Percentiles rank a stretch among this genome's conserved stretches.
These are phyloP conservation scores for Hydrochoerus hydrochaeris DNA, from an alignment of 2,113 vertebrate species.

Conservation along the genomic window DNA sequence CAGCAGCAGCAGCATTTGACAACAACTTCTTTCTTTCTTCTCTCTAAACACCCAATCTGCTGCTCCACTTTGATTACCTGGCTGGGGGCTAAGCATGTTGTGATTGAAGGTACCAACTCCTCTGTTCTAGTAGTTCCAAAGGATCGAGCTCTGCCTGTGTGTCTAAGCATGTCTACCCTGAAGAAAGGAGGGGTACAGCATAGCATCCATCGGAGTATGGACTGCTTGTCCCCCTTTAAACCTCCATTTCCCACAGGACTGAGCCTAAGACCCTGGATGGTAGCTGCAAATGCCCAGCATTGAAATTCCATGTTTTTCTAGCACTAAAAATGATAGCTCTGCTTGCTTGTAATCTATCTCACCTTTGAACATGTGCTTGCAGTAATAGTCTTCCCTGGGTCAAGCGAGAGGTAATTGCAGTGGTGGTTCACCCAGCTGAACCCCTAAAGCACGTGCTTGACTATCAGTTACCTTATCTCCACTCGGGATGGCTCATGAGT, in stretches of 20 bases:
- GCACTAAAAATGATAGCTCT: background rate
- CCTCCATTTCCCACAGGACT: background rate
- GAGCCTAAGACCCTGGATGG: background rate
- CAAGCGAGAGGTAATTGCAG: background rate
- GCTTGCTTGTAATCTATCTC: background rate
- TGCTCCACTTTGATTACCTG: background rate
- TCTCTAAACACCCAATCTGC: background rate
- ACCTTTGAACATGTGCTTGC: background rate
- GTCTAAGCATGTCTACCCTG: background rate
- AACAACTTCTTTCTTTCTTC: background rate
- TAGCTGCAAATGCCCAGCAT: background rate
- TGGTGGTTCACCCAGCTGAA: background rate
- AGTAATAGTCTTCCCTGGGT: background rate
- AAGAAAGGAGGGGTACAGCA: rapidly evolving
- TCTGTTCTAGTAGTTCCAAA: background rate
- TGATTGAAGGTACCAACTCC: background rate
- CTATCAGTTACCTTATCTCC: too few species aligned
- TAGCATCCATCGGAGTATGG: background rate
- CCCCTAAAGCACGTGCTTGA: background rate
- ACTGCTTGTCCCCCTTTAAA: background rate
- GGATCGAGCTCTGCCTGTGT: background rate
- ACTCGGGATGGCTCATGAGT: background rate
- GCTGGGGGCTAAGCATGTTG: background rate
- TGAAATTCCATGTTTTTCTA: slow-evolving; percentile 32
- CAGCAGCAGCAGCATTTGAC: too few species aligned